These are phyloP conservation scores for Lasioglossum leucozonium DNA, from an alignment of 2,888 invertebrate genomes.

Conservation along the genomic window DNA sequence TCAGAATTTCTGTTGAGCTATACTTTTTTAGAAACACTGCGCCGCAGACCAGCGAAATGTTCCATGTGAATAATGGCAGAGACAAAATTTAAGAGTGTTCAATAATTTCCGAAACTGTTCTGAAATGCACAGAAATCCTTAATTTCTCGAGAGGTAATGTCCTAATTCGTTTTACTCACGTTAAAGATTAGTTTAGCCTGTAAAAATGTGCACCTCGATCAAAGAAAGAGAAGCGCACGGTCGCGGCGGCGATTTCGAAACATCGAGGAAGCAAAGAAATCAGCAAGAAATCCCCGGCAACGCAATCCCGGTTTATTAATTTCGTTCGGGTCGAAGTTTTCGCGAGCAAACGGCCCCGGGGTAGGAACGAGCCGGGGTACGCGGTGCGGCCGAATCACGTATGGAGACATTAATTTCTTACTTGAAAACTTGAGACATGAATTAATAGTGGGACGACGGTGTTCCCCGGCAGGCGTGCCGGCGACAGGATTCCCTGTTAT, in stretches of 20 bases:
- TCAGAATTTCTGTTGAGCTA: too few relatives aligned
- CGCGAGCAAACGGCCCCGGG: conserved; percentile 25
- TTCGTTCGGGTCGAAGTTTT: conserved; percentile 44
- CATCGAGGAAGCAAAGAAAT: neutral
- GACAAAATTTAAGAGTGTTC: too few relatives aligned
- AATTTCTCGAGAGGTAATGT: neutral
- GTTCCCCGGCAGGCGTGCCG: conserved; percentile 71
- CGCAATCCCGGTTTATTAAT: conserved; percentile 55
- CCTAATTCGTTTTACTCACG: neutral
- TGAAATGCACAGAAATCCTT: too few relatives aligned
- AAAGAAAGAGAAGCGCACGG: neutral
- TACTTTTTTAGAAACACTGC: too few relatives aligned
- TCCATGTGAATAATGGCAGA: too few relatives aligned
- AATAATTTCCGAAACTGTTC: neutral
- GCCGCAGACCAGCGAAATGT: too few relatives aligned
- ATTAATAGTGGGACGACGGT: conserved; percentile 76
- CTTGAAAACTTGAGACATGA: conserved; percentile 76
- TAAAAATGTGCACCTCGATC: neutral
- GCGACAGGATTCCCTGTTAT: conserved; percentile 80
- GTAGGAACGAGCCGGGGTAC: conserved; percentile 26
- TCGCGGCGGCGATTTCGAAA: neutral
- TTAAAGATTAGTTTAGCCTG: neutral
- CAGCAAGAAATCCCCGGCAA: conserved; percentile 33
- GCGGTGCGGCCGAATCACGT: conserved; percentile 55
- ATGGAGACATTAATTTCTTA: conserved; percentile 76